Evolutionary conservation across 53 echinoderm and acorn worm species (phyloP), one percentile per base, ranked within the genome.

Genomic region (Temnopleurus reevesii): DNA sequence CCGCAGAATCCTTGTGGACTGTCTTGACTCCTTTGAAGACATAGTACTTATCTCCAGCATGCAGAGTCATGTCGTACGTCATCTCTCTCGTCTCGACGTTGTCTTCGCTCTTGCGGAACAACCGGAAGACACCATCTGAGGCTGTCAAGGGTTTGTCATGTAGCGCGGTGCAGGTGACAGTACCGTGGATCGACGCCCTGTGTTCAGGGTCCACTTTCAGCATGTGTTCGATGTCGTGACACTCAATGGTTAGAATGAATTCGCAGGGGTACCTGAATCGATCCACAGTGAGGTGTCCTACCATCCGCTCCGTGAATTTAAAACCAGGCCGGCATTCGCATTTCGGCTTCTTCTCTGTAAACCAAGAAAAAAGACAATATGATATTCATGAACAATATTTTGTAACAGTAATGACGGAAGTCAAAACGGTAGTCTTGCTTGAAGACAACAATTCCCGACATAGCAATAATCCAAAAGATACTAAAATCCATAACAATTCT

Each of bases 231-330:
- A 91, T 81, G 30, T 93, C 86, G 5, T 53, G 45, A 53, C 84
- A 89, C 54, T 93, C 93, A 13, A 93, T 89, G 58, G 93, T 93
- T 4, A 93, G 64, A 6, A 76, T 83, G 84, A 93, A 93, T 33
- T 93, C 93, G 43, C 89, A 89, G 21, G 58, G 57, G 21, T 86
- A 25, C 21, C 24, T 55, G 30, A 59, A 57, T 15, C 46, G 6
- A 12, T 85, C 66, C 7, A 91, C 89, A 28, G 83, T 59, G 8
- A 93, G 55, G 17, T 91, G 23, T 18, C 93, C 93, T 10, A 89
- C 86, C 93, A 93, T 93, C 23, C 89, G 59, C 54, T 93, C 93
- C 10, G 93, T 93, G 77, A 93, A 93, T 10, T 84, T 81, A n/a
- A 93, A 83, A 8, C 93, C 93, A 36, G 90, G 90, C n/a, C 35